Percentiles rank a stretch among this genome's conserved stretches.
phyloP scores from a whole-genome alignment of 92 coral and sea anemone species.

The Paragorgia papillata region DNA sequence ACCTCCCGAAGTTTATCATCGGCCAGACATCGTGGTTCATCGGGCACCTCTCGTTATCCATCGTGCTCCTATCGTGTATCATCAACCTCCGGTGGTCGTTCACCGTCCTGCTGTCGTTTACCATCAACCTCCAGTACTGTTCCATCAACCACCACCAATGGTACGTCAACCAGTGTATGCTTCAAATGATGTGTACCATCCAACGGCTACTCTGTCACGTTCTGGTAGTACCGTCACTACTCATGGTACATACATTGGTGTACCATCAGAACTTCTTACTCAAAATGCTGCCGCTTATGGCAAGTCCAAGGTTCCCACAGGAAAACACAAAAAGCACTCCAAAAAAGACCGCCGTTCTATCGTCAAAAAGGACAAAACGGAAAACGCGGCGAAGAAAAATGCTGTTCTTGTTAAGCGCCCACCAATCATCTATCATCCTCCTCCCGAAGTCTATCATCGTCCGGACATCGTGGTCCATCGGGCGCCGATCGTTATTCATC shows the following conservation, averaged over 20 bases:
- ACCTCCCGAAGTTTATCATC: slow-evolving; percentile 97
- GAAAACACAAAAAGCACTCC: slow-evolving; percentile 56
- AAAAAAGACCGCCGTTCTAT: slow-evolving; percentile 42
- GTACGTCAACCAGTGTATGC: slow-evolving; percentile 88
- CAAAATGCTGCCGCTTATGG: slow-evolving; percentile 77
- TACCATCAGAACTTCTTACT: slow-evolving; percentile 69
- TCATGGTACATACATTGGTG: slow-evolving; percentile 67
- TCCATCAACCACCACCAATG: slow-evolving; percentile 98
- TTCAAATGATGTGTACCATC: slow-evolving; percentile 69
- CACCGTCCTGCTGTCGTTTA: slow-evolving; percentile 99
- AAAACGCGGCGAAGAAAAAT: slow-evolving; percentile 87
- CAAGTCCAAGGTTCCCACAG: slow-evolving; percentile 70
- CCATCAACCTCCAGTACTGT: slow-evolving; percentile 93
- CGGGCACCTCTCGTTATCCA: slow-evolving; percentile 96
- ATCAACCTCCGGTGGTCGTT: slow-evolving; percentile 98
- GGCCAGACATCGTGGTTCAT: slow-evolving; percentile 96
- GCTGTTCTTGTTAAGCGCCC: slow-evolving; percentile 88
- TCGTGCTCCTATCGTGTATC: slow-evolving; percentile 94
- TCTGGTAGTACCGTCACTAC: not conserved
- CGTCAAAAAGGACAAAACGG: slow-evolving; percentile 58
- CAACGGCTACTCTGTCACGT: slow-evolving; percentile 4
- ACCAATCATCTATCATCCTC: slow-evolving; percentile 98
- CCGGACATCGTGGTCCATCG: slow-evolving; percentile 96
- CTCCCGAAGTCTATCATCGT: slow-evolving; percentile 97
- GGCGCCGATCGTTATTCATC: slow-evolving; percentile 94